phyloP scores from a whole-genome alignment of 1,140 invertebrate genomes.

The Drosophila gunungcola region DNA sequence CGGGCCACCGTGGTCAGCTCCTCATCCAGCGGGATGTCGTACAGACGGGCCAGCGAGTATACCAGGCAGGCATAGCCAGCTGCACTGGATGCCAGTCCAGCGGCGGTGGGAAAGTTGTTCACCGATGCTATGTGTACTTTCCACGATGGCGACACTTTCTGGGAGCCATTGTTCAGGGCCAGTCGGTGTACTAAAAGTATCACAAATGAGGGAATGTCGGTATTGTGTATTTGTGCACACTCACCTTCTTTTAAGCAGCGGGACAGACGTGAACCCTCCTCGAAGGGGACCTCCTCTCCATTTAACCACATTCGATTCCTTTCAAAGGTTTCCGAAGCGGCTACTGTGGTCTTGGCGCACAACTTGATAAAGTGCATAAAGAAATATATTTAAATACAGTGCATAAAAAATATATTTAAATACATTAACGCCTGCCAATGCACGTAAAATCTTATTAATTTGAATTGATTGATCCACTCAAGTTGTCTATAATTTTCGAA shows the following conservation, averaged over 20 bases:
- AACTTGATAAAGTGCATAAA: slow-evolving; percentile 86
- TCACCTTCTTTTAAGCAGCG: slow-evolving; percentile 92
- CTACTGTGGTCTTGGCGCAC: slow-evolving; percentile 95
- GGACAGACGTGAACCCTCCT: slow-evolving; percentile 89
- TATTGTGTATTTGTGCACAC: slow-evolving; percentile 63
- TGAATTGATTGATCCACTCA: no score
- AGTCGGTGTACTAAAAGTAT: slow-evolving; percentile 73
- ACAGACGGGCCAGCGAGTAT: slow-evolving; percentile 91
- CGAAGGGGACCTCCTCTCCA: slow-evolving; percentile 91
- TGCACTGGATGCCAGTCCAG: slow-evolving; percentile 98
- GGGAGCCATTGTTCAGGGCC: slow-evolving; percentile 77
- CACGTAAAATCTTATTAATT: no score
- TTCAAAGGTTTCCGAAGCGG: slow-evolving; percentile 89
- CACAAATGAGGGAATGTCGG: not conserved
- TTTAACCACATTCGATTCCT: slow-evolving; percentile 96
- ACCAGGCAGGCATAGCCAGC: slow-evolving; percentile 98
- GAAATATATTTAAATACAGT: not conserved
- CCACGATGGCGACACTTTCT: slow-evolving; percentile 87
- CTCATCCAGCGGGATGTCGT: slow-evolving; percentile 89
- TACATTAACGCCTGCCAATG: not conserved
- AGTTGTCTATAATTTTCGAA: no score
- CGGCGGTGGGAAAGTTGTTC: slow-evolving; percentile 99
- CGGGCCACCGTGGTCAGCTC: slow-evolving; percentile 94
- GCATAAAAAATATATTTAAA: not conserved
- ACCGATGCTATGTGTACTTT: slow-evolving; percentile 95